These are phyloP conservation scores for Keiferia lycopersicella DNA, from an alignment of 2,888 invertebrate genomes.

Conservation along the genomic window DNA sequence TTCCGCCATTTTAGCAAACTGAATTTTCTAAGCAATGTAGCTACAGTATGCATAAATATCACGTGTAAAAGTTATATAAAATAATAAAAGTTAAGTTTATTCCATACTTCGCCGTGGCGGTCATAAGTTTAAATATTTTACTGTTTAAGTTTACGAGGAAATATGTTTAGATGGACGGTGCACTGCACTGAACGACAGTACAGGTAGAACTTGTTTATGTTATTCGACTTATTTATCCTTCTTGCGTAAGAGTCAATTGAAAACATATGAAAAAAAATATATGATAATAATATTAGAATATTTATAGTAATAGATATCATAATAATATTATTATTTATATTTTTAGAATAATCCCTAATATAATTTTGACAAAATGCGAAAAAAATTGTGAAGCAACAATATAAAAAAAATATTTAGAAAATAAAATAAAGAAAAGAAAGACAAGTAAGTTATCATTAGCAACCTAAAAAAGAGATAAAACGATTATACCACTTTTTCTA, in stretches of 20 bases:
- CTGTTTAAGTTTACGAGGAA: constrained; percentile 23
- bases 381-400: too few species aligned
- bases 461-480: background rate
- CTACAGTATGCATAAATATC: constrained; percentile 11
- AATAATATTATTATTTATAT: too few species aligned
- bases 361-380: too few species aligned
- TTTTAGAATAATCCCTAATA: too few species aligned
- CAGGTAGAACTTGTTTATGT: background rate
- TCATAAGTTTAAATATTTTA: constrained; percentile 29
- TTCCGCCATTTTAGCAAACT: background rate
- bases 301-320: too few species aligned
- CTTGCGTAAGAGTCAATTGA: background rate
- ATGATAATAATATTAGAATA: too few species aligned
- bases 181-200: constrained; percentile 1
- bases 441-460: too few species aligned
- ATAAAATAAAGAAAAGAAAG: too few species aligned
- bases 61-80: constrained; percentile 18
- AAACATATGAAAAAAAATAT: too few species aligned
- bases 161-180: constrained; percentile 18
- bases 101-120: constrained; percentile 21
- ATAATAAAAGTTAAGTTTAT: constrained; percentile 22
- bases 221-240: background rate
- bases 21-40: background rate
- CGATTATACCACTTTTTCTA: background rate
- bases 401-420: too few species aligned